phyloP scores from a whole-genome alignment of 2,888 invertebrate genomes.

The Barypeithes pellucidus region DNA sequence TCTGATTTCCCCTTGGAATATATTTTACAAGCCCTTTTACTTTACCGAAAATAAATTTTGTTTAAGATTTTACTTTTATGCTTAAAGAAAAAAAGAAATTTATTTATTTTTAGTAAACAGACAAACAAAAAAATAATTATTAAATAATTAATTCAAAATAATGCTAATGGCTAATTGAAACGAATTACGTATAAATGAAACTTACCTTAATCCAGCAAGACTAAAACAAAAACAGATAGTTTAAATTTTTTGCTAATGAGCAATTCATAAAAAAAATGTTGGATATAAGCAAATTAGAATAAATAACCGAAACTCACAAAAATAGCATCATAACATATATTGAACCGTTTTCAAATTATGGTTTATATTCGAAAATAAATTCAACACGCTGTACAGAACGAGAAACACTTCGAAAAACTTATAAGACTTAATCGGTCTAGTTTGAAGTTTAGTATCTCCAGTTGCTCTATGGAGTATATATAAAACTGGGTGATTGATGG shows the following conservation, averaged over 20 bases:
- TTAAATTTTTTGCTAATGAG: not conserved
- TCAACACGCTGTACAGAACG: too few relatives aligned
- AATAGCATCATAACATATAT: too few relatives aligned
- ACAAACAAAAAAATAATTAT: not conserved
- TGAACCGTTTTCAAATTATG: too few relatives aligned
- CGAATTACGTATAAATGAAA: not conserved
- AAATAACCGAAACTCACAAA: too few relatives aligned
- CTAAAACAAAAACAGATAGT: constrained; percentile 27
- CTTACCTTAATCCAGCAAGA: constrained; percentile 42
- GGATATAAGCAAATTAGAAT: not conserved
- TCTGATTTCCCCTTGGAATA: constrained; percentile 40
- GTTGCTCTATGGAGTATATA: too few relatives aligned
- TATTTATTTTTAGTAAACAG: not conserved
- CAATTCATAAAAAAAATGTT: not conserved
- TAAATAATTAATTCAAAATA: not conserved
- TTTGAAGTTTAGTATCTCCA: too few relatives aligned
- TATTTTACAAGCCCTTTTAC: constrained; percentile 12
- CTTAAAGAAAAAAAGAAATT: not conserved
- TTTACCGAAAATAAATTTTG: not conserved
- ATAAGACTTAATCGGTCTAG: too few relatives aligned
- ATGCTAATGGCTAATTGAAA: not conserved
- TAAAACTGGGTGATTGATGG: too few relatives aligned
- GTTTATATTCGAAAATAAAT: too few relatives aligned
- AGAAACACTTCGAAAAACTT: too few relatives aligned
- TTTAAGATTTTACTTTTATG: not conserved